Evolutionary conservation across 2,888 invertebrate species (phyloP), one percentile per base, ranked within the genome.

Genomic region (Nomada ferruginata): DNA sequence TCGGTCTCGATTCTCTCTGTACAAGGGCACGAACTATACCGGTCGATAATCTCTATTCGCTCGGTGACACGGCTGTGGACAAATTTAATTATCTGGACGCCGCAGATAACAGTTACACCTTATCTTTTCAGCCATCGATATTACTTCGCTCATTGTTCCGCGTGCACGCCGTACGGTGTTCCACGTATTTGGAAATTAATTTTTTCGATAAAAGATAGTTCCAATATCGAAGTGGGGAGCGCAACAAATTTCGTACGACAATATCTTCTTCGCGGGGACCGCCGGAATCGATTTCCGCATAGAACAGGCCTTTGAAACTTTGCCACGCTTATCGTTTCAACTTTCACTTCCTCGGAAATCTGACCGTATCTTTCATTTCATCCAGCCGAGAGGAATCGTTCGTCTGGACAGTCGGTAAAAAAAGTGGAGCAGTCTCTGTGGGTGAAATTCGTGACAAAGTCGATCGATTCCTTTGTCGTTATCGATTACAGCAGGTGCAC

Each of bases 401-500:
- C 36, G 36, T 36, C 15, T 47, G n/a, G 13, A 36, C 36, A 7
- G 36, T 36, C 36, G 36, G 36, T 2, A 20, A 18, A 29, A 29
- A 55, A 50, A 60, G 11, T 70, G 44, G 64, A 77, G 64, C 69
- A n/a, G 55, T 64, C 23, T 50, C 55, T 36, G n/a, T 53, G 26
- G 68, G 42, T 26, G 50, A 73, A 42, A 73, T 61, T 20, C 47
- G 10, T 20, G 57, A 18, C 5, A 47, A 42, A 44, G 26, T 63
- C 70, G 55, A n/a, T 47, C 69, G 53, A 68, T 84, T 82, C 68
- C 68, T 77, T 70, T 60, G 59, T 55, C 50, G 42, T 65, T 89
- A 88, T 87, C 83, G 88, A 87, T 89, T 76, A 76, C 68, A 79
- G 64, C 70, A 69, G 79, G 59, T 64, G 69, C 64, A 36, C 36